Evolutionary conservation across 2,797 vertebrate species (phyloP).

Genomic region (Alcedo quadribrachys): DNA sequence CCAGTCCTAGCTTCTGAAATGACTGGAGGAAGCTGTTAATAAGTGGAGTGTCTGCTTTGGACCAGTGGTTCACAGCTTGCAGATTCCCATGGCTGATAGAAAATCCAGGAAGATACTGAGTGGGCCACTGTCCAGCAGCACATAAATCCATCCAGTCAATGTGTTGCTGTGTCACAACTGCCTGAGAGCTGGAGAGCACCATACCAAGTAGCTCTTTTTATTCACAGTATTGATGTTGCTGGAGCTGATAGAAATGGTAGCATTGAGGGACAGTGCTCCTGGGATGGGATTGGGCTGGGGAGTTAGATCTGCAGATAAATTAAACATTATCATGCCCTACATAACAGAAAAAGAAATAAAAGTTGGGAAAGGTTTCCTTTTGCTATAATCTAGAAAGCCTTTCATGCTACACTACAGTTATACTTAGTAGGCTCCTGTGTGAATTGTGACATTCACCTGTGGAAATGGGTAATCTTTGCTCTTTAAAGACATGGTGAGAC

Average conservation of each 20-base stretch:
- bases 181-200: not conserved
- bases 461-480: not conserved
- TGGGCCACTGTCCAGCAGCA: accelerated
- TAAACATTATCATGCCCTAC: not conserved
- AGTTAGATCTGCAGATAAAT: not conserved
- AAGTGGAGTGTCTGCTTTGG: not conserved
- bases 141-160: accelerated
- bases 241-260: not conserved
- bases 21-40: not conserved
- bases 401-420: accelerated
- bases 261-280: not conserved
- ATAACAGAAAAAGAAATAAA: not conserved
- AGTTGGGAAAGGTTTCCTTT: not conserved
- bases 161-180: not conserved
- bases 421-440: not conserved
- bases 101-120: no score
- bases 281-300: not conserved
- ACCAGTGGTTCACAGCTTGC: not conserved
- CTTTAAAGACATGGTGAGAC: not conserved
- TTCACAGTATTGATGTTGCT: not conserved
- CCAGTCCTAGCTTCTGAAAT: not conserved
- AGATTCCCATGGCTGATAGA: not conserved
- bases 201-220: not conserved
- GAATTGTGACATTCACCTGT: not conserved
- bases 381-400: not conserved